These are phyloP conservation scores for Yponomeuta sedellus DNA, from an alignment of 2,888 invertebrate genomes.

Conservation along the genomic window DNA sequence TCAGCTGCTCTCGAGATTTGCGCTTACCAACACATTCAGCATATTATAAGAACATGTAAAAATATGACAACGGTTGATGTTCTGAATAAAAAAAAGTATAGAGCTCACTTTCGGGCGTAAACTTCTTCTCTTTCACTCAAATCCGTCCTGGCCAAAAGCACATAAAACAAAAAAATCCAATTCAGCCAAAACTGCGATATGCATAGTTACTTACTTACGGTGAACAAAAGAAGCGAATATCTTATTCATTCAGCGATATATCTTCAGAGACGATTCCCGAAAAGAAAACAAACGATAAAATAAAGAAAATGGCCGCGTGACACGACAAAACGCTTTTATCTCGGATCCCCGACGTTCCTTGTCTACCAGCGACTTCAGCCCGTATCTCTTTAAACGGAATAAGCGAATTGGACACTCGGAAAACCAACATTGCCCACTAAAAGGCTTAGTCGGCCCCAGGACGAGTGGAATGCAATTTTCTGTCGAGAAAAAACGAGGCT, in stretches of 20 bases:
- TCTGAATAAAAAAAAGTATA: no score
- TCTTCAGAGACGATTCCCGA: not conserved
- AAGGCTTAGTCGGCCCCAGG: not conserved
- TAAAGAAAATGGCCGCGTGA: not conserved
- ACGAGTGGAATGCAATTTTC: not conserved
- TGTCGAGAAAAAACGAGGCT: constrained; percentile 1
- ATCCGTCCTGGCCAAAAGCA: no score
- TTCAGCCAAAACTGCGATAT: not conserved
- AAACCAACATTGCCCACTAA: constrained; percentile 6
- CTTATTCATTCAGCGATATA: not conserved
- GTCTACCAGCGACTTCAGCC: not conserved
- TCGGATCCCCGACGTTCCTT: not conserved
- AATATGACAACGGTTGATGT: no score
- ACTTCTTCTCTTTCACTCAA: no score
- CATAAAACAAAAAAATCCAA: no score
- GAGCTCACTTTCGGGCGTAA: no score
- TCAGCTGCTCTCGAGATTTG: no score
- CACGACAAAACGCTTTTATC: constrained; percentile 3
- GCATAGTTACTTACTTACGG: not conserved
- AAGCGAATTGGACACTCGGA: constrained; percentile 7
- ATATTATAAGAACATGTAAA: no score
- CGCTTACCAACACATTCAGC: no score
- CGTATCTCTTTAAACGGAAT: constrained; percentile 4
- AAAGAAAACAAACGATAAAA: not conserved
- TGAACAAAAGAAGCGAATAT: no score